Percentiles rank a stretch among this genome's conserved stretches.
phyloP scores from a whole-genome alignment of 37 sponge, comb jelly and placozoan genomes.

The Crambe crambe region DNA sequence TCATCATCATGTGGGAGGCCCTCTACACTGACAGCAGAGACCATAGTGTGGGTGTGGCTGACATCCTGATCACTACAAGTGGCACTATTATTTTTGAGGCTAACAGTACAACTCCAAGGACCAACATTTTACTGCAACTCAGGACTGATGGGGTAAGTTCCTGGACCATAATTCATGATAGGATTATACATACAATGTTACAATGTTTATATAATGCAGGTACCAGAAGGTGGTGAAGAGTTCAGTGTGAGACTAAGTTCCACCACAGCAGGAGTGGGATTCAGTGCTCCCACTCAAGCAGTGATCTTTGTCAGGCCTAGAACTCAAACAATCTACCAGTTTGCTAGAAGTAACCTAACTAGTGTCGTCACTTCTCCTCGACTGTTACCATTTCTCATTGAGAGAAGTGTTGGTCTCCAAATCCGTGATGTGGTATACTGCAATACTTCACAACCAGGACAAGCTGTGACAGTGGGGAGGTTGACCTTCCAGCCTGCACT shows the following conservation, averaged over 20 bases:
- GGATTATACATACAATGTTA: too few relatives aligned
- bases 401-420: constrained; percentile 42
- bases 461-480: constrained; percentile 16
- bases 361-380: constrained; percentile 27
- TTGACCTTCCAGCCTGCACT: constrained; percentile 57
- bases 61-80: constrained; percentile 10
- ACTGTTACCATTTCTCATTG: constrained; percentile 13
- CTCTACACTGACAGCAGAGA: constrained; percentile 8
- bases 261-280: not conserved
- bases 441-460: constrained; percentile 6
- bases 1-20: constrained; percentile 46
- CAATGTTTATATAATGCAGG: constrained; percentile 30
- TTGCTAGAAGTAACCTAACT: constrained; percentile 20
- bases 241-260: constrained; percentile 42
- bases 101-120: constrained; percentile 15
- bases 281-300: not conserved
- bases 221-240: constrained; percentile 42
- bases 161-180: too few relatives aligned
- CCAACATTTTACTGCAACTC: constrained; percentile 33
- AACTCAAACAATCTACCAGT: constrained; percentile 34
- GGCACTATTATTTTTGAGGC: constrained; percentile 47
- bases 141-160: constrained; percentile 12
- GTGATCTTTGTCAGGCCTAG: not conserved
- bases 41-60: constrained; percentile 18
- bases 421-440: constrained; percentile 19